Conservation (phyloP, 30 jellyfish, hydroid and myxozoan genomes). For the Rhopilema esculentum region DNA sequence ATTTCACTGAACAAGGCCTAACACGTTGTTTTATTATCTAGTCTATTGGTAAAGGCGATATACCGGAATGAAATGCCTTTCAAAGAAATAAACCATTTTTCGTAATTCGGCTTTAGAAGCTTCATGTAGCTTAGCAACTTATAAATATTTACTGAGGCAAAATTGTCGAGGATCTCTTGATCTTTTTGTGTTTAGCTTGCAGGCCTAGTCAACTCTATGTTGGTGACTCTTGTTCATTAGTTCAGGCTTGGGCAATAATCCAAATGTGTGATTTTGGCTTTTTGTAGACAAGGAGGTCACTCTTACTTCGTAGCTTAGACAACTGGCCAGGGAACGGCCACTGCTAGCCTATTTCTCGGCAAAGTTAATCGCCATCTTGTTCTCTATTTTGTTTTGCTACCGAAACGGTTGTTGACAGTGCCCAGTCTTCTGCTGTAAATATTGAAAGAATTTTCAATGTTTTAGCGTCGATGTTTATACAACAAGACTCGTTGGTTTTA, state of each 20-base stretch:
- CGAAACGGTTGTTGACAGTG: not conserved
- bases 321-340: not conserved
- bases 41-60: not conserved
- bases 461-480: not conserved
- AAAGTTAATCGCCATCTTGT: not conserved
- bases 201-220: not conserved
- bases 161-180: not conserved
- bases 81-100: not conserved
- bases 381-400: not conserved
- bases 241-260: not conserved
- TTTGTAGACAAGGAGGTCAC: not conserved
- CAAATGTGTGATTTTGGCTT: not conserved
- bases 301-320: not conserved
- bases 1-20: too few species aligned
- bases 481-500: not conserved
- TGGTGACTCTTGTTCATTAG: not conserved
- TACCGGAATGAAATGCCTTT: not conserved
- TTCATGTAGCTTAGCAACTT: not conserved
- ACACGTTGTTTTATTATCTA: not conserved
- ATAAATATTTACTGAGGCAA: not conserved
- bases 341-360: not conserved
- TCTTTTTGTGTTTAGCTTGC: not conserved
- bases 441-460: not conserved
- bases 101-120: not conserved
- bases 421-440: not conserved